Evolutionary conservation across 2,797 vertebrate species (phyloP), one percentile per base, ranked within the genome.

Genomic region (Scolopax bukidnonensis): DNA sequence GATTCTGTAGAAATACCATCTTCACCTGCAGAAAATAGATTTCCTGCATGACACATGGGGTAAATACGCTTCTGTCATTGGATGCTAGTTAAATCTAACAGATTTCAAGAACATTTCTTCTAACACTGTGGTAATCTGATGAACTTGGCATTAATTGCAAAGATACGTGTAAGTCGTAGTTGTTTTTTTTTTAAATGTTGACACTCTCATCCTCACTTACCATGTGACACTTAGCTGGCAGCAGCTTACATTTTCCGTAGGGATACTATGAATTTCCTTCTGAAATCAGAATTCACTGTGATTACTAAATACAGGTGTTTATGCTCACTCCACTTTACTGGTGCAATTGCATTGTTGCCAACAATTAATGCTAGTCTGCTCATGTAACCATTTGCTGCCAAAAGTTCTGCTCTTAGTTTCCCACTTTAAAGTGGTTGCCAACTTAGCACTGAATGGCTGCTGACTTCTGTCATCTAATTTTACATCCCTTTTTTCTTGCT

Each of bases 391-490:
- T 40, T 89, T 87, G 3, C 63, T 78, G 40, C 21, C 33, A 33
- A 60, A 93, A 81, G 11, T 70, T 89, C 40, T 83, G 32, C 47
- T 74, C 40, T 90, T 60, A 14, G 4, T 36, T 81, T 78, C 36
- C 23, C 15, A 9, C 30, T 92, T 30, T 57, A 47, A 93, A 75
- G 65, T 32, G 23, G 30, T 18, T 93, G 57, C 77, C 74, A 53
- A 92, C 30, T 67, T 64, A 83, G 11, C 53, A 47, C 33, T 73
- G 50, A 84, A 70, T 48, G 24, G 40, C 47, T 89, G 20, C 54
- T 94, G 81, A 89, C 67, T 94, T 81, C 30, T 90, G 54, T 28
- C 30, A 68, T 67, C 25, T 64, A 77, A 40, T 68, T 95, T 73
- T 57, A 67, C 68, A 81, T 68, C 16, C 40, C 20, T 24, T 73